These are phyloP conservation scores for Periophthalmodon schlosseri DNA, from an alignment of 2,113 vertebrate species.

Conservation along the genomic window DNA sequence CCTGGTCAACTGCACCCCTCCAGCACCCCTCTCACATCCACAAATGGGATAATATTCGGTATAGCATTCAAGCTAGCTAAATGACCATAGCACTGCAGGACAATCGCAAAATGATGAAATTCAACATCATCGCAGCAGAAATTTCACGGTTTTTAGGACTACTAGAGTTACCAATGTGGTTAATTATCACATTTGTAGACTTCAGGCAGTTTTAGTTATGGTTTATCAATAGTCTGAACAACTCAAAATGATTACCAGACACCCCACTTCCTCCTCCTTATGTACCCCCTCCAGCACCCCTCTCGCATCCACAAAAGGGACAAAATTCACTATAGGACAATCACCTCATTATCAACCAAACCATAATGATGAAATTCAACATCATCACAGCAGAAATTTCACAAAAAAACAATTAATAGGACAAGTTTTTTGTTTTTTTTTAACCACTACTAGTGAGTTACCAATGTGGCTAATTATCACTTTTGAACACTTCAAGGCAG, in stretches of 20 bases:
- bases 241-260: too few relatives aligned
- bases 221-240: too few relatives aligned
- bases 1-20: constrained; percentile 36
- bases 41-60: background rate
- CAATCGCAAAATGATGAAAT: constrained; percentile 59
- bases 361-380: constrained; percentile 56
- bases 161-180: background rate
- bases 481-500: background rate
- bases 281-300: constrained; percentile 15
- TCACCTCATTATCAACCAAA: constrained; percentile 49
- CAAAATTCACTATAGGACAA: background rate
- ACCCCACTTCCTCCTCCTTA: too few relatives aligned
- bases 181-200: constrained; percentile 1
- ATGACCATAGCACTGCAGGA: constrained; percentile 46
- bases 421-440: background rate
- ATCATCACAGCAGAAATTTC: constrained; percentile 2
- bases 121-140: background rate
- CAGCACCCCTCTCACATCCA: background rate
- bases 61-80: background rate
- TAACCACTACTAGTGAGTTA: background rate
- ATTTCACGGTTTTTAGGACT: constrained; percentile 14
- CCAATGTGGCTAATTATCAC: constrained; percentile 9
- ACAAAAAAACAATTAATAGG: constrained; percentile 37
- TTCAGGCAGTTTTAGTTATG: background rate
- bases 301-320: background rate